A percentile compares a stretch with the other conserved stretches of the same genome.
Evolutionary conservation across 2,113 vertebrate species (phyloP).

Genomic region (Bostrychus sinensis): DNA sequence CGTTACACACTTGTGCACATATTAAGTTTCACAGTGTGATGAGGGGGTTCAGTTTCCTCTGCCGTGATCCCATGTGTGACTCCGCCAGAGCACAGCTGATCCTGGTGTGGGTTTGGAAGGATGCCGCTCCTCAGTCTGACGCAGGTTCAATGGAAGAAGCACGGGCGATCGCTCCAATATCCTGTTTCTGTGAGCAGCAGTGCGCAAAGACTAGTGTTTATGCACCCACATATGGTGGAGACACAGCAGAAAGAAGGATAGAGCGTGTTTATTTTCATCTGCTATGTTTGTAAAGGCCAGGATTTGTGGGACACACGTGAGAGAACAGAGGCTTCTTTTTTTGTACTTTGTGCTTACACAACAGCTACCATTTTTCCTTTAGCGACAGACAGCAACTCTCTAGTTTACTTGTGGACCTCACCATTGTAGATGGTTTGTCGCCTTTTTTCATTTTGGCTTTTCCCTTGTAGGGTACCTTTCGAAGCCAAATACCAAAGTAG

Average conservation of each 20-base stretch:
- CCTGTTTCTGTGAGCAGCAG: slow-evolving; percentile 52
- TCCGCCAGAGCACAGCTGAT: slow-evolving; percentile 33
- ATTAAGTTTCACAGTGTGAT: neutral
- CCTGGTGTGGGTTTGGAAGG: slow-evolving; percentile 16
- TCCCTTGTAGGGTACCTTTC: no score
- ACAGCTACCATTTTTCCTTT: slow-evolving; percentile 27
- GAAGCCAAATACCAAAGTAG: no score
- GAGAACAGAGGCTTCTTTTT: slow-evolving; percentile 38
- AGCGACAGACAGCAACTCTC: slow-evolving; percentile 12
- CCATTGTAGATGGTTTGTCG: slow-evolving; percentile 20
- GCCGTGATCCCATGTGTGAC: neutral
- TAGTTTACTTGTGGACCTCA: slow-evolving; percentile 17
- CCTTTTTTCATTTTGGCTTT: no score
- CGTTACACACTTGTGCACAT: slow-evolving; percentile 28
- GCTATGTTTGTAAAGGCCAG: slow-evolving; percentile 35
- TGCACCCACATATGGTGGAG: slow-evolving; percentile 49
- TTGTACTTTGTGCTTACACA: slow-evolving; percentile 33
- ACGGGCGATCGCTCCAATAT: slow-evolving; percentile 61
- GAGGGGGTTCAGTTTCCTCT: neutral
- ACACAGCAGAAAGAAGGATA: neutral
- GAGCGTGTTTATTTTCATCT: slow-evolving; percentile 56
- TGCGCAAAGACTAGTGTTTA: slow-evolving; percentile 56
- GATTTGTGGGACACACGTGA: slow-evolving; percentile 53
- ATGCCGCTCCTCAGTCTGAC: slow-evolving; percentile 43
- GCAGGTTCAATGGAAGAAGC: slow-evolving; percentile 47